Conservation (phyloP, 37 sponge, comb jelly and placozoan genomes). For the Diacarnus erythraeanus region DNA sequence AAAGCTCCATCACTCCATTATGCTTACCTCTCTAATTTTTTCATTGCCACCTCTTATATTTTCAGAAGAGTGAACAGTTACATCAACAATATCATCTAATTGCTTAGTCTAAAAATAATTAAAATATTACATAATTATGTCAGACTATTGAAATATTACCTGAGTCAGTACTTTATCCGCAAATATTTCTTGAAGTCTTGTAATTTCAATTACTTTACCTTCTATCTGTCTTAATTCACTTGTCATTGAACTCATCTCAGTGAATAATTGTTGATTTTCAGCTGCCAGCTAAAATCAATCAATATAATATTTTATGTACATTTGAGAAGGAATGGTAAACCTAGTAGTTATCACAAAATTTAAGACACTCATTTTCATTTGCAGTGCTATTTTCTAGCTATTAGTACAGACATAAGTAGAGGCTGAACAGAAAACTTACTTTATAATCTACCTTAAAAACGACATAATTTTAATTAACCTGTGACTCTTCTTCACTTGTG, state of each 20-base stretch:
- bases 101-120: constrained; percentile 46
- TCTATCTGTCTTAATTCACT: constrained; percentile 87
- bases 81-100: constrained; percentile 49
- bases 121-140: background rate
- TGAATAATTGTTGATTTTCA: constrained; percentile 77
- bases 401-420: too few species aligned
- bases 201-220: constrained; percentile 85
- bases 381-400: background rate
- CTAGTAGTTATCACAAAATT: too few species aligned
- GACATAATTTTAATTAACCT: constrained; percentile 1
- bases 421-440: background rate
- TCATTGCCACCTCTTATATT: constrained; percentile 80
- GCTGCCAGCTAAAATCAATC: constrained; percentile 48
- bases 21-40: constrained; percentile 69
- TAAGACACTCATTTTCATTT: background rate
- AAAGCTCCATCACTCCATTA: too few species aligned
- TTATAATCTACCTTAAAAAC: background rate
- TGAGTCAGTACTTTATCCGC: constrained; percentile 86
- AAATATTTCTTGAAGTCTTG: constrained; percentile 82
- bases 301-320: too few species aligned
- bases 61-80: constrained; percentile 57
- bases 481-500: constrained; percentile 12
- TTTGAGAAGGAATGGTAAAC: too few species aligned
- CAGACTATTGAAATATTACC: constrained; percentile 7
- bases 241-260: constrained; percentile 51